Evolutionary conservation across 2,888 invertebrate species (phyloP).

Genomic region (Acleris sparsana): DNA sequence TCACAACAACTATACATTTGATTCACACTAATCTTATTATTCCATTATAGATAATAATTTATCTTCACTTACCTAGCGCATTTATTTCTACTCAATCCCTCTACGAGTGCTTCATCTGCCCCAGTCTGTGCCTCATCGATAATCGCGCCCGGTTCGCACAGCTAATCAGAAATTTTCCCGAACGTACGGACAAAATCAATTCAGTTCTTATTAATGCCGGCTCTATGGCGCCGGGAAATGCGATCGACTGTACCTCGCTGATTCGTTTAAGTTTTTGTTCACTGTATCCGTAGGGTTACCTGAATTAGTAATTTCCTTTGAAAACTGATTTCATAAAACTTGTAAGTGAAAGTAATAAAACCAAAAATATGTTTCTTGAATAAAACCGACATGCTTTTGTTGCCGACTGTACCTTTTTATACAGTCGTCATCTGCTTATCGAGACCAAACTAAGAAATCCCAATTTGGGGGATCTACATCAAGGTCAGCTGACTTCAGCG

Average conservation of each 20-base stretch:
- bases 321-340: too few species aligned
- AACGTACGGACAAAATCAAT: conserved; percentile 34
- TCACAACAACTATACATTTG: too few species aligned
- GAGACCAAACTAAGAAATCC: too few species aligned
- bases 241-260: conserved; percentile 18
- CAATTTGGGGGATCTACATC: too few species aligned
- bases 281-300: not conserved
- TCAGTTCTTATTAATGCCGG: conserved; percentile 32
- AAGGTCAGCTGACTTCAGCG: too few species aligned
- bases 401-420: too few species aligned
- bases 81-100: not conserved
- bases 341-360: too few species aligned
- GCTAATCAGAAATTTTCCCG: conserved; percentile 34
- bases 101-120: conserved; percentile 6
- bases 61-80: not conserved
- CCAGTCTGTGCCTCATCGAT: conserved; percentile 27
- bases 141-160: conserved; percentile 31
- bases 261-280: conserved; percentile 14
- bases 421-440: too few species aligned
- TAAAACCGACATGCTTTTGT: too few species aligned
- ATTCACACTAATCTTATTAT: too few species aligned
- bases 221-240: conserved; percentile 20
- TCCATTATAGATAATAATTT: not conserved
- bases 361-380: too few species aligned
- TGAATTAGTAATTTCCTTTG: too few species aligned